Base-by-base conservation (phyloP, 2,797 vertebrate species). In the Spondyliosoma cantharus region DNA sequence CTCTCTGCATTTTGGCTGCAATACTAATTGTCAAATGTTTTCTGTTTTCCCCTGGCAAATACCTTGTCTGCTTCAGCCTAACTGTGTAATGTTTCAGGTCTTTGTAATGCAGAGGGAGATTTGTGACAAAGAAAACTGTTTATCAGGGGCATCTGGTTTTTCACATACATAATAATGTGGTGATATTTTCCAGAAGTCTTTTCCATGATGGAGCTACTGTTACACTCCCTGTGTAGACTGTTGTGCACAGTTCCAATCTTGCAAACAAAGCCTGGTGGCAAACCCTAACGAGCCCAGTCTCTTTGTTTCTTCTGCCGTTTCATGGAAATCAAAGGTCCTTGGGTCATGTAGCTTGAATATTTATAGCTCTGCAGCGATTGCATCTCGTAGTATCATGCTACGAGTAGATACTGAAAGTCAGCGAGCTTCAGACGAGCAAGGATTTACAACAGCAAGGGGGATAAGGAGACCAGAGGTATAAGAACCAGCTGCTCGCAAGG, bases 381-480 rank as follows among this genome's bases (percentile, higher is more conserved):
- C 7, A 42, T 56, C 11, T 56, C 56, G 12, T 22, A 60, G 42
- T 53, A 52, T 76, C 65, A 50, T 25, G 19, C 9, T 57, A 57
- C 48, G 43, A 57, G 56, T 20, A 43, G 60, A 82, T 65, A 22
- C 49, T 49, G 85, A 84, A 24, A 74, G 66, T 20, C 53, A 57
- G 65, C 0, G 0, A 60, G 53, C 25, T 78, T 73, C 15, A 37
- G 49, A 77, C 24, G 1, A 59, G 37, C 65, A 27, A 66, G 71
- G 70, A 90, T 91, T 91, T 90, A 90, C 77, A 77, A 71, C 78
- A 63, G 79, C 59, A 12, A 45, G 8, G 69, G 65, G 78, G 63
- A 71, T 59, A 62, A 12, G 5, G 76, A 84, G 72, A 75, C 65
- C 45, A 80, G 64, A 85, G 62, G 90, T 87, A 85, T 57, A 82